Base-by-base conservation (phyloP, 2,797 vertebrate species). In the Gambusia yucatana region DNA sequence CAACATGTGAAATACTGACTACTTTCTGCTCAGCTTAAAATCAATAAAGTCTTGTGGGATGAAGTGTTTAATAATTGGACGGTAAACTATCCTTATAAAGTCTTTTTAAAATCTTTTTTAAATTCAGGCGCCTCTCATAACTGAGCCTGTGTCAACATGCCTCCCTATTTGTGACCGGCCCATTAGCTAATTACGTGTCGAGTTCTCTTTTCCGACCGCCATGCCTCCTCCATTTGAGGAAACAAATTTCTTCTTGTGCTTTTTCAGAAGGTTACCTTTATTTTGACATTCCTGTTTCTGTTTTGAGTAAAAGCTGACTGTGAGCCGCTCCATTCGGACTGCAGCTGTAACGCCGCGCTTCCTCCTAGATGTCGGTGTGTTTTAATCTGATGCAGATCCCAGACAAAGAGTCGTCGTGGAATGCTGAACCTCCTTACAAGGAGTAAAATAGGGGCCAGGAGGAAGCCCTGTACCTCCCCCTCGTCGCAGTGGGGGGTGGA, bases 401-500 rank as follows among this genome's bases (percentile, higher is more conserved):
- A 75, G 78, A 86, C 78, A 86, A 82, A 84, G 87, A 83, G 85
- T 88, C 79, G 79, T 90, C 43, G 83, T 87, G 91, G 92, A 93
- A 93, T 90, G 88, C 87, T 82, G 83, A 80, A 93, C 91, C 80
- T 94, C 94, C 94, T 93, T 94, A 93, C 88, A 94, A 92, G 94
- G 93, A 94, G 83, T 84, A 93, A 89, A 90, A 86, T 77, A 46
- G 75, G 63, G 84, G 78, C 86, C 90, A 86, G 72, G 6, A 82
- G 91, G 91, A 91, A 93, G 44, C 73, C 8, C 3, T 81, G 81
- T 74, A 81, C 84, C 88, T 82, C 87, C 85, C 14, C 71, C 22
- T 3, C 50, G 22, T 52, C 3, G 22, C 50, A 9, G 22, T 78
- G 75, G 75, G 73, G 80, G 75, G 77, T 85, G 89, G 87, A 84